These are phyloP conservation scores for Rhegmatorhina hoffmannsi DNA, from an alignment of 2,113 vertebrate genomes.

Conservation along the genomic window DNA sequence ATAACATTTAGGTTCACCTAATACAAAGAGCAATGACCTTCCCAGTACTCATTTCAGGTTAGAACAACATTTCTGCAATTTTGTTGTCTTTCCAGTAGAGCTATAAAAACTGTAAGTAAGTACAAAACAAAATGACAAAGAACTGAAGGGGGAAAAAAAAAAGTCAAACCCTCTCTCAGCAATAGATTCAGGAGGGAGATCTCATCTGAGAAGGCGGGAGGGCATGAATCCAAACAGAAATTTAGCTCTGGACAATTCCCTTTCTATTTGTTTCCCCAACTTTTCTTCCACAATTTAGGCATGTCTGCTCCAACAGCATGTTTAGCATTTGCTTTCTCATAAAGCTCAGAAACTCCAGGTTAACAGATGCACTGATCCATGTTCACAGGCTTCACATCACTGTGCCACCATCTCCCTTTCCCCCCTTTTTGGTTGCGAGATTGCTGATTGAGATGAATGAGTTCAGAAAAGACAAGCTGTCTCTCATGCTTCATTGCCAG, in stretches of 20 bases:
- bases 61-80: constrained; percentile 44
- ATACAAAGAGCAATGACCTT: constrained; percentile 51
- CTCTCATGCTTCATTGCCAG: constrained; percentile 41
- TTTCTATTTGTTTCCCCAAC: background rate
- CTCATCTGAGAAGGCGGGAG: background rate
- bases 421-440: constrained; percentile 23
- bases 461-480: constrained; percentile 6
- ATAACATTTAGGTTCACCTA: constrained; percentile 37
- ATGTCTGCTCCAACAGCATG: background rate
- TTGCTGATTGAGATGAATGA: constrained; percentile 71
- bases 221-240: background rate
- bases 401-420: constrained; percentile 11
- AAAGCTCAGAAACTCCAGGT: background rate
- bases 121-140: constrained; percentile 50
- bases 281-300: background rate
- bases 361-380: background rate
- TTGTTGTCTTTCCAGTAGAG: constrained; percentile 49
- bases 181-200: background rate
- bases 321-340: background rate
- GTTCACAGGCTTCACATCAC: background rate
- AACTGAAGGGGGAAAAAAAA: background rate
- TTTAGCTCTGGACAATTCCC: background rate
- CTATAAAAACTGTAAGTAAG: constrained; percentile 46
- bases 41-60: constrained; percentile 36
- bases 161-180: background rate